Evolutionary conservation across 2,797 vertebrate genomes (phyloP), one percentile per base, ranked within the genome.

Genomic region (Echeneis naucrates): DNA sequence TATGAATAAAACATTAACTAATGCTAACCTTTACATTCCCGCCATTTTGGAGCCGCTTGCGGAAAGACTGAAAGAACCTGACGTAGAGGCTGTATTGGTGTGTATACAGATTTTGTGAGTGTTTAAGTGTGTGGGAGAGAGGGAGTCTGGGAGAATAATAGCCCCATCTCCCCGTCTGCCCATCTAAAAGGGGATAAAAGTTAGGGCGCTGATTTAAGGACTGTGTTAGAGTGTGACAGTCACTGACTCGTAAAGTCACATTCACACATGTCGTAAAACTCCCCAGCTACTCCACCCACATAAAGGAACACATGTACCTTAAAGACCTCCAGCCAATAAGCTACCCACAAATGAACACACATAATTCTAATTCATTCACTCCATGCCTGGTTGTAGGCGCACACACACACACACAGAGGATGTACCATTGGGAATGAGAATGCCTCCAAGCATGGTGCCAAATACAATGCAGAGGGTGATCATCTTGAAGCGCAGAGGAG

Each of bases 401-500:
- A 56, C 52, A 40, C 56, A 61, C 21, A 64, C 73, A 78, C 65
- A 73, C 57, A 81, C 58, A 66, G 2, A 72, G 4, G 17, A 59
- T 4, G 53, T 88, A 99, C 98, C 98, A 0, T 99, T 99, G 0
- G 98, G 98, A 84, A 99, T 99, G 88, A 99, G 94, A 91, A 99
- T 97, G 78, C 98, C 98, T 51, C 96, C 97, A 1, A 98, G 86
- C 98, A 99, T 99, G 87, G 98, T 99, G 83, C 98, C 97, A 55
- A 99, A 98, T 66, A 99, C 98, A 4, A 99, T 96, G 10, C 93
- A 93, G 68, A 98, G 85, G 0, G 98, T 99, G 89, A 99, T 96
- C 77, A 93, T 95, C 88, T 99, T 99, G 90, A 99, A 99, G n/a
- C 97, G 96, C 45, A 99, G 93, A 0, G 98, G 98, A 14, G 98